Conservation (phyloP, 2,113 vertebrate species). For the Terrapene triunguis region DNA sequence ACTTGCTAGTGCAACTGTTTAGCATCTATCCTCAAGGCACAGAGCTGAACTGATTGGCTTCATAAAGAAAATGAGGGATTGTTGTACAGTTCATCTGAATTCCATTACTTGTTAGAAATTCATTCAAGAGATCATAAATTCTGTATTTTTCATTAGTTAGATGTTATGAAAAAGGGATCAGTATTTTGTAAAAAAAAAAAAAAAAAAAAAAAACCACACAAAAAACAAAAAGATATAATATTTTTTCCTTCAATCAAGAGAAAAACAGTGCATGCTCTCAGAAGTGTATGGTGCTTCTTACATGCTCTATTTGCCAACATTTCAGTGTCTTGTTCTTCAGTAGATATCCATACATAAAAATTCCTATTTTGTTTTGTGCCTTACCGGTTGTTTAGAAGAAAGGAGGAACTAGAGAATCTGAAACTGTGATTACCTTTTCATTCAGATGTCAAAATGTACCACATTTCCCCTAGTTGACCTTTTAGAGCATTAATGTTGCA, state of each 20-base stretch:
- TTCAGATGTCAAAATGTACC: background rate
- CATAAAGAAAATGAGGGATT: slow-evolving; percentile 47
- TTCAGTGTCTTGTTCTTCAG: background rate
- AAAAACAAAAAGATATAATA: no score
- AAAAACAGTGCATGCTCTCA: background rate
- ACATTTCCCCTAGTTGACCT: background rate
- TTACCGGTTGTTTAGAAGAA: background rate
- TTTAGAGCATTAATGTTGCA: background rate
- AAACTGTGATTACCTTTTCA: background rate
- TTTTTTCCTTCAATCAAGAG: slow-evolving; percentile 2
- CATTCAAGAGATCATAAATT: slow-evolving; percentile 39
- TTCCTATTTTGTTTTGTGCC: background rate
- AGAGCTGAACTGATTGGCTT: slow-evolving; percentile 46
- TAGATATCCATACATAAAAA: background rate
- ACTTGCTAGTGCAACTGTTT: slow-evolving; percentile 48
- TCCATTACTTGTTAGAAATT: slow-evolving; percentile 55
- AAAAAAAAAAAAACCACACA: no score
- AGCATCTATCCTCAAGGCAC: slow-evolving; percentile 44
- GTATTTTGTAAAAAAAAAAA: slow-evolving; percentile 10
- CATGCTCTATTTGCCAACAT: background rate
- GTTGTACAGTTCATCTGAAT: slow-evolving; percentile 60
- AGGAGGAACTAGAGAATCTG: background rate
- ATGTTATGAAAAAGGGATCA: background rate
- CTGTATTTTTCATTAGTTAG: slow-evolving; percentile 38
- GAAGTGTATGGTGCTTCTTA: background rate